These are phyloP conservation scores for Lordiphosa fenestrarum DNA, from an alignment of 2,888 invertebrate genomes.

Conservation along the genomic window DNA sequence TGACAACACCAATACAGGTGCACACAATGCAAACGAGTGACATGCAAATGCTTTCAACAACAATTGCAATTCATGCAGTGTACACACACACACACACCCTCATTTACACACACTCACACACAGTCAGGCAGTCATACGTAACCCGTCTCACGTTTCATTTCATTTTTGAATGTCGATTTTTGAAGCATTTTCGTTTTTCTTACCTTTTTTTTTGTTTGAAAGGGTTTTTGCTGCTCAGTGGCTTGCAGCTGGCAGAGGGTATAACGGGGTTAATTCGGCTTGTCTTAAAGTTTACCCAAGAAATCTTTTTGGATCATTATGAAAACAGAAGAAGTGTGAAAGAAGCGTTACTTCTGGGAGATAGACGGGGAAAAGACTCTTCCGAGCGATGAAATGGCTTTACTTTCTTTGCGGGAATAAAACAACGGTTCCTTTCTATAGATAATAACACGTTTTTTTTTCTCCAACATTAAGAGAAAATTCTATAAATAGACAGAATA, in stretches of 20 bases:
- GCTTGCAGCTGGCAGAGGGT: constrained; percentile 14
- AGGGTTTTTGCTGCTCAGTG: constrained; percentile 20
- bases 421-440: too few species aligned
- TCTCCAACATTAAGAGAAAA: too few species aligned
- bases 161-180: constrained; percentile 70
- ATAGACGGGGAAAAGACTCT: too few species aligned
- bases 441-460: too few species aligned
- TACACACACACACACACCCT: constrained; percentile 10
- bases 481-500: too few species aligned
- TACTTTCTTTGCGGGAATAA: too few species aligned
- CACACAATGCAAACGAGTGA: constrained; percentile 68
- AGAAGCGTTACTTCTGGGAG: too few species aligned
- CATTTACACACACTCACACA: constrained; percentile 24
- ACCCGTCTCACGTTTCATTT: constrained; percentile 56
- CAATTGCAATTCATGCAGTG: constrained; percentile 66
- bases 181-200: constrained; percentile 34
- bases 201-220: constrained; percentile 23
- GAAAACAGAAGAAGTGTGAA: too few species aligned
- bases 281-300: too few species aligned
- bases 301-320: too few species aligned
- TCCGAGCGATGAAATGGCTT: too few species aligned
- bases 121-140: constrained; percentile 31
- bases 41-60: constrained; percentile 76
- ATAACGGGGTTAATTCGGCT: too few species aligned
- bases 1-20: constrained; percentile 71